A percentile compares a stretch with the other conserved stretches of the same genome.
Evolutionary conservation across 2,888 invertebrate genomes (phyloP).

Genomic region (Pristionchus exspectatus): DNA sequence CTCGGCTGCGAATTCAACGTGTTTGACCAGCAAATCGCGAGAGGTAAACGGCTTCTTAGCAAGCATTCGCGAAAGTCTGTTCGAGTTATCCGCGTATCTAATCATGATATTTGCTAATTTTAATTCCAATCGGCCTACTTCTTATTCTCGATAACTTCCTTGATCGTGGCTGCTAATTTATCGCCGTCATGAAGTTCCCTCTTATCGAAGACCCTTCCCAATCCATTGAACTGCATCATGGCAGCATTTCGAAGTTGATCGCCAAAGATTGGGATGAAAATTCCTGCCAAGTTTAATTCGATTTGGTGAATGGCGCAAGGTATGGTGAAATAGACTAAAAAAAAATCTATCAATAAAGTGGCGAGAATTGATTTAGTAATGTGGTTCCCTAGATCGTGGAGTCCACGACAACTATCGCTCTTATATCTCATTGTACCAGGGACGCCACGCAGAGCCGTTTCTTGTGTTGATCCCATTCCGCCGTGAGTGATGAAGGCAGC

Average conservation of each 20-base stretch:
- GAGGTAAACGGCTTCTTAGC: slow-evolving; percentile 19
- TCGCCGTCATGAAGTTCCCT: background rate
- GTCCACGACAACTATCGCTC: no score
- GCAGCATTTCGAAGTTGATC: slow-evolving; percentile 45
- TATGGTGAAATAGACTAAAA: no score
- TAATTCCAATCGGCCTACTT: no score
- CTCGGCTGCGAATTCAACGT: slow-evolving; percentile 5
- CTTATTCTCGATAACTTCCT: background rate
- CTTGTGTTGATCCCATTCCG: slow-evolving; percentile 24
- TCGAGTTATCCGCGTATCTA: slow-evolving; percentile 3
- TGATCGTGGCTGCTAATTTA: background rate
- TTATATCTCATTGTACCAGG: background rate
- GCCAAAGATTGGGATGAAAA: background rate
- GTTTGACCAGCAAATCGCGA: background rate
- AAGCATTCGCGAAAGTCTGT: background rate
- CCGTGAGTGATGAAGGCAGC: slow-evolving; percentile 47
- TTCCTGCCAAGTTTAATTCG: background rate
- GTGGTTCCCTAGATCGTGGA: no score
- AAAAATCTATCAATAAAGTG: no score
- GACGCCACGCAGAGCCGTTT: slow-evolving; percentile 10
- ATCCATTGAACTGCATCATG: slow-evolving; percentile 16
- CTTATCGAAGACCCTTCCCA: slow-evolving; percentile 4
- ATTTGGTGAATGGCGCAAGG: no score
- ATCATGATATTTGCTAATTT: background rate
- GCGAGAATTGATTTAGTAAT: no score